phyloP scores from a whole-genome alignment of 1,140 invertebrate species.

The Gryon sp. region DNA sequence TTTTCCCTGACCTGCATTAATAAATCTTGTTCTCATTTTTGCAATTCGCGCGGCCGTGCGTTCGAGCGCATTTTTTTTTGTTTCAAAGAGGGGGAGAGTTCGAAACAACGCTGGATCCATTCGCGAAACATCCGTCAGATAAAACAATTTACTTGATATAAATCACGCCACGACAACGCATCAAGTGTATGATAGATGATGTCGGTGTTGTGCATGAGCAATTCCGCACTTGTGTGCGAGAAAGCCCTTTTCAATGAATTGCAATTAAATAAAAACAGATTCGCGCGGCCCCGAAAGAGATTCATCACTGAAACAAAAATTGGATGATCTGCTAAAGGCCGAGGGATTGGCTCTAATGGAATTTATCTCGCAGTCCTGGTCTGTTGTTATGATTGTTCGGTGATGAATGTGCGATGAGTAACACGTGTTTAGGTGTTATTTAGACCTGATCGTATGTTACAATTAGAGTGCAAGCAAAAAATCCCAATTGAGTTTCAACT shows the following conservation, averaged over 20 bases:
- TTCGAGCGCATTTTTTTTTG: background rate
- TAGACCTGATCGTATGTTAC: too few relatives aligned
- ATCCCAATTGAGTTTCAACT: slow-evolving; percentile 43
- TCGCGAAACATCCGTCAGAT: slow-evolving; percentile 43
- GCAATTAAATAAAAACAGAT: slow-evolving; percentile 47
- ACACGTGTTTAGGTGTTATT: slow-evolving; percentile 5
- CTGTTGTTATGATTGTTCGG: background rate
- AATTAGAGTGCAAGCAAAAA: too few relatives aligned
- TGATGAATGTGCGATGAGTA: slow-evolving; percentile 8
- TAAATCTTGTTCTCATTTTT: slow-evolving; percentile 57
- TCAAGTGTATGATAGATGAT: slow-evolving; percentile 57
- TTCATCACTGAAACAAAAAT: slow-evolving; percentile 37
- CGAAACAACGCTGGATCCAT: slow-evolving; percentile 17
- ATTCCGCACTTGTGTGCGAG: background rate
- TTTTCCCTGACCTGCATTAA: slow-evolving; percentile 56
- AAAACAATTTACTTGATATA: slow-evolving; percentile 58
- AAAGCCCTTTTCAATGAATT: slow-evolving; percentile 29
- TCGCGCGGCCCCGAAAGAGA: slow-evolving; percentile 6
- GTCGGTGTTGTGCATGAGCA: slow-evolving; percentile 8
- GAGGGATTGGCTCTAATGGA: background rate
- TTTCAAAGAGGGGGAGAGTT: background rate
- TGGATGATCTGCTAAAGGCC: background rate
- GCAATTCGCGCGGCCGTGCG: slow-evolving; percentile 15
- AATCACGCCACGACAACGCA: slow-evolving; percentile 46
- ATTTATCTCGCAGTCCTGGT: slow-evolving; percentile 14